Evolutionary conservation across 1,140 invertebrate genomes (phyloP).

Genomic region (Drosophila sp.): DNA sequence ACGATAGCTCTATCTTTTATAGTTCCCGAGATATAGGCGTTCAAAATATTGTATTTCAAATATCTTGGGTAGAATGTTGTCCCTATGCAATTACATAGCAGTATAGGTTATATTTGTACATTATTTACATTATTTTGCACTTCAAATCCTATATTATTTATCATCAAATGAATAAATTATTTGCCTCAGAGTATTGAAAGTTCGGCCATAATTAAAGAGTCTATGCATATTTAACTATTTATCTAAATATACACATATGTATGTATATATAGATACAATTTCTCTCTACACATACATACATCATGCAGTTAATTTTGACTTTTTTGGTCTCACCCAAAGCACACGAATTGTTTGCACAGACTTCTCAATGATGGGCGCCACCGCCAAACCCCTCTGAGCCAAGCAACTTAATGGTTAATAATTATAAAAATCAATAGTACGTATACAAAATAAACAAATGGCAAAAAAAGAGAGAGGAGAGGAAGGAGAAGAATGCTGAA

Average conservation of each 20-base stretch:
- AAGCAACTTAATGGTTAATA: constrained; percentile 4
- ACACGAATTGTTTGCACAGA: constrained; percentile 8
- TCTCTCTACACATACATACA: background rate
- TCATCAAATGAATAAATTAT: background rate
- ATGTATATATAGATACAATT: background rate
- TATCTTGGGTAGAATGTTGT: too few relatives aligned
- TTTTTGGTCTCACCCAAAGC: constrained; percentile 7
- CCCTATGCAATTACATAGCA: too few relatives aligned
- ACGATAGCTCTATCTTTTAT: too few relatives aligned
- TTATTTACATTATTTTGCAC: too few relatives aligned
- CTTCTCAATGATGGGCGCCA: constrained; percentile 12
- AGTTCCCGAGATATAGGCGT: too few relatives aligned
- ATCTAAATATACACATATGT: background rate
- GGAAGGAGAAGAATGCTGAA: background rate
- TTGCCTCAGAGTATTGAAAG: background rate
- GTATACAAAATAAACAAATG: background rate
- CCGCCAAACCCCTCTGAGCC: background rate
- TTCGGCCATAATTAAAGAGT: background rate
- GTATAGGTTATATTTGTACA: too few relatives aligned
- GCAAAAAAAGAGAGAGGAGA: background rate
- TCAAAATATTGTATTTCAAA: too few relatives aligned
- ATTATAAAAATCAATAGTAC: constrained; percentile 4
- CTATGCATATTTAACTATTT: background rate
- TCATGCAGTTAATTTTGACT: constrained; percentile 15
- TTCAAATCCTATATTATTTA: too few relatives aligned